Conservation (phyloP, 2,888 invertebrate species). For the Hydroisotoma schaefferi region DNA sequence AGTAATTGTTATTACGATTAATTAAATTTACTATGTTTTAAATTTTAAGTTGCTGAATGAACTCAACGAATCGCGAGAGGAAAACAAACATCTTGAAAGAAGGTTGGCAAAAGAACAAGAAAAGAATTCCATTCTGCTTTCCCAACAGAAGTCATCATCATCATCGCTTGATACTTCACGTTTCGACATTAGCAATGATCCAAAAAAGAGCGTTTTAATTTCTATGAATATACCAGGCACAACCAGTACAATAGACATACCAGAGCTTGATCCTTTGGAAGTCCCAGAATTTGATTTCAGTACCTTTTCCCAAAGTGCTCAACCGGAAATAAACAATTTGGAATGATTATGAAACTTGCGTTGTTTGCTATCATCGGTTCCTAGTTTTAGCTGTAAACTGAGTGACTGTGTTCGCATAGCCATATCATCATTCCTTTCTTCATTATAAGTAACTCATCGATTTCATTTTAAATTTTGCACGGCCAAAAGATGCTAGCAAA, state of each 20-base stretch:
- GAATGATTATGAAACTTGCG: too few relatives aligned
- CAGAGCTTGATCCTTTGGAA: constrained; percentile 39
- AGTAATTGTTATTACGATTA: neutral
- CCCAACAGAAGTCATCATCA: neutral
- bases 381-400: too few relatives aligned
- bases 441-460: too few relatives aligned
- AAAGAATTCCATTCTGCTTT: neutral
- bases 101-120: constrained; percentile 18
- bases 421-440: too few relatives aligned
- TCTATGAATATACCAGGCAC: too few relatives aligned
- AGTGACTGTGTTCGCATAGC: too few relatives aligned
- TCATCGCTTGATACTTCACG: neutral
- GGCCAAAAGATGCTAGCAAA: too few relatives aligned
- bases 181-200: neutral
- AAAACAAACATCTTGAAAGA: constrained; percentile 29
- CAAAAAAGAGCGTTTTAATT: neutral
- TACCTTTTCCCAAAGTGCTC: too few relatives aligned
- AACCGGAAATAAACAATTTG: too few relatives aligned
- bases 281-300: constrained; percentile 28
- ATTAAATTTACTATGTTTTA: neutral
- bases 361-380: too few relatives aligned
- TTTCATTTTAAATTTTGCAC: too few relatives aligned
- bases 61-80: constrained; percentile 35
- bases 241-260: too few relatives aligned
- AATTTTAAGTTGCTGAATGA: constrained; percentile 29